Evolutionary conservation across 2,113 vertebrate genomes (phyloP).

Genomic region (Noctilio leporinus): DNA sequence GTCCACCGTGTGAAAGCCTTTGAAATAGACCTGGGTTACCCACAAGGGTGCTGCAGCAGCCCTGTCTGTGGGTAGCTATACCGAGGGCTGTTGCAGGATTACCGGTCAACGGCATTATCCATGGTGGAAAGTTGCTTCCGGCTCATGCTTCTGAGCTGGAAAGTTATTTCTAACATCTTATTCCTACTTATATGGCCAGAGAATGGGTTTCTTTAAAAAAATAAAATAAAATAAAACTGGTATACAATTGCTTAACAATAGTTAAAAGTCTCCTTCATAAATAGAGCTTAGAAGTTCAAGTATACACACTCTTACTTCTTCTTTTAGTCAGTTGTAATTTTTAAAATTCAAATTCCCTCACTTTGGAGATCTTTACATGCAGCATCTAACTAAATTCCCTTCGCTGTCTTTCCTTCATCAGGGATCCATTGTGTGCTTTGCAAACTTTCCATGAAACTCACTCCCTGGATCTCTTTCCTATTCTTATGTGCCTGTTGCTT

Average conservation of each 20-base stretch:
- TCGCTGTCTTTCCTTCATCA: neutral
- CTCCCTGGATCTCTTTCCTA: neutral
- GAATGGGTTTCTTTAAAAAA: neutral
- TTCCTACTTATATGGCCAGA: neutral
- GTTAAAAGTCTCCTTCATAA: neutral
- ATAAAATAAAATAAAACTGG: neutral
- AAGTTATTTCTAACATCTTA: neutral
- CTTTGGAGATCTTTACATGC: neutral
- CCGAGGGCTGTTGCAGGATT: neutral
- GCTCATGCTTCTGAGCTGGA: neutral
- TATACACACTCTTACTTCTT: neutral
- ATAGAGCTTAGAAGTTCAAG: neutral
- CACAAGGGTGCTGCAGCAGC: slow-evolving; percentile 34
- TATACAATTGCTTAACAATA: neutral
- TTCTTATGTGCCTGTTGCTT: neutral
- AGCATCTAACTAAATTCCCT: neutral
- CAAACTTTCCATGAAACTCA: neutral
- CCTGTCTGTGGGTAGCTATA: neutral
- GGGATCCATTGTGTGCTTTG: neutral
- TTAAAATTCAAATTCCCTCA: neutral
- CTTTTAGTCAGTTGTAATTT: neutral
- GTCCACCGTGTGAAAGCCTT: slow-evolving; percentile 59
- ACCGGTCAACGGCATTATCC: neutral
- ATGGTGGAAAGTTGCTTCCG: neutral
- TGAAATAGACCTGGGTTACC: slow-evolving; percentile 68